phyloP scores from a whole-genome alignment of 2,888 invertebrate species.

The Phaonia tiefii region DNA sequence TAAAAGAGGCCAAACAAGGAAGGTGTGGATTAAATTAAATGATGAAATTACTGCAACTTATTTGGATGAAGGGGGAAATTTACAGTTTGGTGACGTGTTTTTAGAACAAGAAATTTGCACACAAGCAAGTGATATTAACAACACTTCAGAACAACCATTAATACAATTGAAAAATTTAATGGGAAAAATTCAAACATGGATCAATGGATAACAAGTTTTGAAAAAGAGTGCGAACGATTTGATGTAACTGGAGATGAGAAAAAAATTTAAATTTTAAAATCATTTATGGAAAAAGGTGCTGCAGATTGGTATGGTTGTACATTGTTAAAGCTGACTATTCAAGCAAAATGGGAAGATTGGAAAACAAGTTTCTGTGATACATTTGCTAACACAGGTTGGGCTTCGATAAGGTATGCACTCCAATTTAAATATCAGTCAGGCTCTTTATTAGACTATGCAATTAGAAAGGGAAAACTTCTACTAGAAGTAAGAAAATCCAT shows the following conservation, averaged over 20 bases:
- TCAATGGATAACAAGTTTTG: slow-evolving; percentile 15
- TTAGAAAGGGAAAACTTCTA: slow-evolving; percentile 59
- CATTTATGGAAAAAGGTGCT: slow-evolving; percentile 64
- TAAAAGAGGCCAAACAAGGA: slow-evolving; percentile 7
- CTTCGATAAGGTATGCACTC: slow-evolving; percentile 68
- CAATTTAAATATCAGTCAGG: slow-evolving; percentile 69
- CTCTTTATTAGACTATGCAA: slow-evolving; percentile 69
- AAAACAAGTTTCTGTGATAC: slow-evolving; percentile 69
- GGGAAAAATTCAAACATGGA: neutral
- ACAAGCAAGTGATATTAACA: neutral
- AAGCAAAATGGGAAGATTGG: slow-evolving; percentile 66
- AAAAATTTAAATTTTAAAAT: slow-evolving; percentile 59
- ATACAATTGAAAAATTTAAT: slow-evolving; percentile 14
- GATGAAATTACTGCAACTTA: neutral
- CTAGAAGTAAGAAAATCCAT: slow-evolving; percentile 59
- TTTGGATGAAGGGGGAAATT: too few species aligned
- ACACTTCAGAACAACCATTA: slow-evolving; percentile 9
- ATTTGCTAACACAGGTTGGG: slow-evolving; percentile 70
- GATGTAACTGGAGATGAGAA: slow-evolving; percentile 26
- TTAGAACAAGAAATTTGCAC: neutral
- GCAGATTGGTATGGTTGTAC: slow-evolving; percentile 69
- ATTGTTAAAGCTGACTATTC: slow-evolving; percentile 66
- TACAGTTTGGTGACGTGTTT: neutral
- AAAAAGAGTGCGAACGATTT: slow-evolving; percentile 17
- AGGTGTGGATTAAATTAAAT: neutral